These are phyloP conservation scores for Aphodius granarius DNA, from an alignment of 2,888 invertebrate species.

Conservation along the genomic window DNA sequence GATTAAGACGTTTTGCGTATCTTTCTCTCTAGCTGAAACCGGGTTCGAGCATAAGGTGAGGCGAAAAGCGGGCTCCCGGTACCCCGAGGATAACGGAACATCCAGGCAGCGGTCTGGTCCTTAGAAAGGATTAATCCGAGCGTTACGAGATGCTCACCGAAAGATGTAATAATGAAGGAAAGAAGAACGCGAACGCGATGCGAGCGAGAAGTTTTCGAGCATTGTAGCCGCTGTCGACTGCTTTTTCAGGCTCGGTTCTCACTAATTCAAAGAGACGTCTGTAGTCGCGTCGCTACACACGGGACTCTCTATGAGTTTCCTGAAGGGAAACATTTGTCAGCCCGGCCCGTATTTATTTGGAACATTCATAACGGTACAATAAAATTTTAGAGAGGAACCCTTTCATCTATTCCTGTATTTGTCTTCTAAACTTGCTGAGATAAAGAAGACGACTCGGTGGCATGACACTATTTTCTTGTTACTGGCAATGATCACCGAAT, in stretches of 20 bases:
- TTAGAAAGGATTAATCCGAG: conserved; percentile 37
- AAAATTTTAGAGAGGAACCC: background rate
- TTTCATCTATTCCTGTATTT: background rate
- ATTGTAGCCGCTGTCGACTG: background rate
- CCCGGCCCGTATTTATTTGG: background rate
- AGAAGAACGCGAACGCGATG: conserved; percentile 27
- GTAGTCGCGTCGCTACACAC: background rate
- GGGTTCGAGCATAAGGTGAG: conserved; percentile 26
- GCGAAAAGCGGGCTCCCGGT: background rate
- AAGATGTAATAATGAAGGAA: conserved; percentile 37
- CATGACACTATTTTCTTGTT: no score
- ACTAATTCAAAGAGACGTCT: conserved; percentile 33
- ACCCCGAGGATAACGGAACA: background rate
- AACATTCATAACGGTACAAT: background rate
- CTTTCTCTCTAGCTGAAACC: conserved; percentile 15
- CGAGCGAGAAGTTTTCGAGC: conserved; percentile 14
- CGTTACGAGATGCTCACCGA: conserved; percentile 31
- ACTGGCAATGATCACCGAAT: no score
- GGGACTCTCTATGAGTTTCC: background rate
- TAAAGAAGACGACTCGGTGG: no score
- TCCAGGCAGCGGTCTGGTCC: conserved; percentile 9
- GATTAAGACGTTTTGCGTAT: conserved; percentile 41
- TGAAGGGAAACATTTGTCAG: background rate
- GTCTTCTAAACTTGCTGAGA: no score
- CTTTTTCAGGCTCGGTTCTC: conserved; percentile 8